These are phyloP conservation scores for Morus bassanus DNA, from an alignment of 2,797 vertebrate species.

Conservation along the genomic window DNA sequence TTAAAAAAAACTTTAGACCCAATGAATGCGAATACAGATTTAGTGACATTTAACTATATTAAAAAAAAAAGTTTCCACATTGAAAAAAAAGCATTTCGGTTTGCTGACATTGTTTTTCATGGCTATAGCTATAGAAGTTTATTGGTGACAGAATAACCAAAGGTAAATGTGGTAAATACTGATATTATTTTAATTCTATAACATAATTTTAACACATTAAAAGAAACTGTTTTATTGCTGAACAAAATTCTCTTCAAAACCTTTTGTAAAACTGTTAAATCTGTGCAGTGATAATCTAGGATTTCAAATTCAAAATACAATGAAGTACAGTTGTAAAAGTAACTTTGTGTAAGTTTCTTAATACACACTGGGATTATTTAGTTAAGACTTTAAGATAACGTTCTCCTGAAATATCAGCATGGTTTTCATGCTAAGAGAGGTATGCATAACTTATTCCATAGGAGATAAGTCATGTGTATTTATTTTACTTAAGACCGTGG, in stretches of 20 bases:
- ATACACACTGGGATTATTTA: neutral
- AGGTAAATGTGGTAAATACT: slow-evolving; percentile 33
- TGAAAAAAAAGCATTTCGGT: slow-evolving; percentile 68
- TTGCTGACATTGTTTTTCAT: slow-evolving; percentile 77
- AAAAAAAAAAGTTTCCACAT: neutral
- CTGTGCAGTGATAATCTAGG: neutral
- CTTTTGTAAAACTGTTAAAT: neutral
- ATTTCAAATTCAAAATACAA: neutral
- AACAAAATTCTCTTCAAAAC: neutral
- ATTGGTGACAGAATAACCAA: slow-evolving; percentile 35
- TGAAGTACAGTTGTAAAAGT: neutral
- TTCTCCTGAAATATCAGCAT: neutral
- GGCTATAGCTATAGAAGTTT: neutral
- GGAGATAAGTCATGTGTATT: neutral
- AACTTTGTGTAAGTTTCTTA: neutral
- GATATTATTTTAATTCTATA: neutral
- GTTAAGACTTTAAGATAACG: neutral
- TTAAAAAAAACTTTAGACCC: slow-evolving; percentile 63
- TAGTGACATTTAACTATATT: slow-evolving; percentile 1
- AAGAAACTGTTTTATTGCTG: neutral
- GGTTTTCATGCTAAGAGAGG: neutral
- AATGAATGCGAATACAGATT: slow-evolving; percentile 49
- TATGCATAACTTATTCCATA: neutral
- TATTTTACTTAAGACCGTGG: neutral
- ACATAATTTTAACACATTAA: neutral